Evolutionary conservation across 2,797 vertebrate species (phyloP).

Genomic region (Arctocebus calabarensis): DNA sequence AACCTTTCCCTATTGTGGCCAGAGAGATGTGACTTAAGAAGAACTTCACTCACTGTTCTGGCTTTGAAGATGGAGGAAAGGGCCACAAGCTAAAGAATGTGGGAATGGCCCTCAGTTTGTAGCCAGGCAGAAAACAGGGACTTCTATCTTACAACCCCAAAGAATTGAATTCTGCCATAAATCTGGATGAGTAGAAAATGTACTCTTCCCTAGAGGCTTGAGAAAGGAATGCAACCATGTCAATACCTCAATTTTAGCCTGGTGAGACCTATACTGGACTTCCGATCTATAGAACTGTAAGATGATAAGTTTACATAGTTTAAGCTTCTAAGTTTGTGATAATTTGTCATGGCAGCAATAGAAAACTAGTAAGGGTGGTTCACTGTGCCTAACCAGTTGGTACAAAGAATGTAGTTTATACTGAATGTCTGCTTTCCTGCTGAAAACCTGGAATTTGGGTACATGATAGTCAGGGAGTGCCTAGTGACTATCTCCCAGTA

Average conservation of each 20-base stretch:
- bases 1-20: slow-evolving; percentile 42
- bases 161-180: slow-evolving; percentile 53
- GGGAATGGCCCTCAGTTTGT: neutral
- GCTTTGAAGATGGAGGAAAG: slow-evolving; percentile 37
- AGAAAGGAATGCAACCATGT: slow-evolving; percentile 28
- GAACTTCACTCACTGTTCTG: neutral
- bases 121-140: slow-evolving; percentile 20
- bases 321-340: slow-evolving; percentile 44
- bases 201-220: slow-evolving; percentile 12
- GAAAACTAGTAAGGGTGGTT: slow-evolving; percentile 42
- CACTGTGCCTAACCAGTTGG: neutral
- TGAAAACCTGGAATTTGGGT: slow-evolving; percentile 33
- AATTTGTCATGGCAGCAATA: slow-evolving; percentile 24
- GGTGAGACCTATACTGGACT: slow-evolving; percentile 18
- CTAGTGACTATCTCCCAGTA: neutral
- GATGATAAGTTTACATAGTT: slow-evolving; percentile 26
- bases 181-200: slow-evolving; percentile 17
- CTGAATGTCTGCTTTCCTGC: slow-evolving; percentile 59
- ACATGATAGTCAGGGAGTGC: neutral
- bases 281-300: slow-evolving; percentile 41
- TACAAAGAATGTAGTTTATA: neutral
- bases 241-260: slow-evolving; percentile 42
- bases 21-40: slow-evolving; percentile 38
- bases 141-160: slow-evolving; percentile 16
- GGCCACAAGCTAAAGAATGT: slow-evolving; percentile 11